These are phyloP conservation scores for Amphipyra tragopoginis DNA, from an alignment of 2,888 invertebrate genomes.

Conservation along the genomic window DNA sequence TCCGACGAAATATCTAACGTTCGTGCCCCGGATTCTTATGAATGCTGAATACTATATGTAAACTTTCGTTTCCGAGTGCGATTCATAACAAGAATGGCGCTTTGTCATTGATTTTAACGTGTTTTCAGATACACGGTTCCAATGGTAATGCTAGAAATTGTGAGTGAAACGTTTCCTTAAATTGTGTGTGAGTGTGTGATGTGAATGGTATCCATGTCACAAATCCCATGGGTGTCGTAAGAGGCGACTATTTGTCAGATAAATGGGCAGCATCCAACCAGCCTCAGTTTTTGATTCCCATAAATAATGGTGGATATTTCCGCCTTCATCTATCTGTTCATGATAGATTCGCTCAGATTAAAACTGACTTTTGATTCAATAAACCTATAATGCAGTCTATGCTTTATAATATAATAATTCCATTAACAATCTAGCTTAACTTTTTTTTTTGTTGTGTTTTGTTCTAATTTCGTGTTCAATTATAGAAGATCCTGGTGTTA, in stretches of 20 bases:
- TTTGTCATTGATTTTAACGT: background rate
- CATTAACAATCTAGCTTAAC: no score
- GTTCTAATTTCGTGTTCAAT: no score
- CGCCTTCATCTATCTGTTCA: no score
- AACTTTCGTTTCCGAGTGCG: constrained; percentile 33
- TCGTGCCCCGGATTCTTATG: constrained; percentile 58
- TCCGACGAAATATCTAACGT: constrained; percentile 62
- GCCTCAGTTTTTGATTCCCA: background rate
- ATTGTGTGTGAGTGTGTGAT: background rate
- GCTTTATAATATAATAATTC: no score
- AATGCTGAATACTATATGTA: constrained; percentile 45
- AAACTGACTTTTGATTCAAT: no score
- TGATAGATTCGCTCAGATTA: no score
- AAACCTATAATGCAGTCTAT: no score
- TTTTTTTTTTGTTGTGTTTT: no score
- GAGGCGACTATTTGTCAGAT: constrained; percentile 8
- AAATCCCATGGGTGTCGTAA: constrained; percentile 14
- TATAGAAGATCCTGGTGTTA: no score
- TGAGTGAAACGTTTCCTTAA: background rate
- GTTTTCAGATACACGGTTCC: constrained; percentile 1
- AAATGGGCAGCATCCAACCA: constrained; percentile 1
- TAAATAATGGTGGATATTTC: background rate
- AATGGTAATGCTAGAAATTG: constrained; percentile 1
- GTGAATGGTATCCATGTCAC: background rate
- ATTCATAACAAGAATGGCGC: constrained; percentile 23